Evolutionary conservation across 2,797 vertebrate species (phyloP), one percentile per base, ranked within the genome.

Genomic region (Selene dorsalis): DNA sequence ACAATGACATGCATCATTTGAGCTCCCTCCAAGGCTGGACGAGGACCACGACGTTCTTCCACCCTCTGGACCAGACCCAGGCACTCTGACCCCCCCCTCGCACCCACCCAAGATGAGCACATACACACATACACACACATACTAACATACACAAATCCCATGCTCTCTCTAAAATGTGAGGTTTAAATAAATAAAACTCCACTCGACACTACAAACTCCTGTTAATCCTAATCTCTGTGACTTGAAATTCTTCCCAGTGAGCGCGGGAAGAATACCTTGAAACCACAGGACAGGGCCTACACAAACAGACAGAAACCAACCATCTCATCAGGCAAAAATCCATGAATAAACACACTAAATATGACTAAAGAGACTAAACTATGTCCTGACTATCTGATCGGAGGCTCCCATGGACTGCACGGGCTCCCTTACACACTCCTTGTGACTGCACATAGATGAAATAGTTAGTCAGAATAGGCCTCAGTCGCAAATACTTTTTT

Each of bases 1-100:
- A 71, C 90, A 93, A 93, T 91, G 91, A 93, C 90, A 90, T 74
- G 88, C 88, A 84, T 85, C 84, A 87, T 87, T 88, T 87, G 72
- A 72, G 64, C 80, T 90, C 82, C 78, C 82, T 73, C 74, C 84
- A 30, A 82, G 72, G 83, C 75, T 45, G 70, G 71, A 85, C 73
- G 50, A 83, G 67, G 72, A 58, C 69, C 80, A 2, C 24, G 8
- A 18, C 79, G 75, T 76, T 77, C 76, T 63, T 62, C 73, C 52
- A 11, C 53, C 74, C 59, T 57, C 81, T 82, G 83, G 73, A 82
- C 73, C 79, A 17, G 73, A 61, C 71, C 84, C 73, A 45, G 50
- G 56, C 71, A 1, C 59, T 57, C 65, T 58, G 28, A 30, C 26
- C 10, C 52, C 32, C 22, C 18, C 50, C 11, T 0, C 11, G n/a